These are phyloP conservation scores for Sinopyrophorus schimmeli DNA, from an alignment of 2,888 invertebrate species.

Conservation along the genomic window DNA sequence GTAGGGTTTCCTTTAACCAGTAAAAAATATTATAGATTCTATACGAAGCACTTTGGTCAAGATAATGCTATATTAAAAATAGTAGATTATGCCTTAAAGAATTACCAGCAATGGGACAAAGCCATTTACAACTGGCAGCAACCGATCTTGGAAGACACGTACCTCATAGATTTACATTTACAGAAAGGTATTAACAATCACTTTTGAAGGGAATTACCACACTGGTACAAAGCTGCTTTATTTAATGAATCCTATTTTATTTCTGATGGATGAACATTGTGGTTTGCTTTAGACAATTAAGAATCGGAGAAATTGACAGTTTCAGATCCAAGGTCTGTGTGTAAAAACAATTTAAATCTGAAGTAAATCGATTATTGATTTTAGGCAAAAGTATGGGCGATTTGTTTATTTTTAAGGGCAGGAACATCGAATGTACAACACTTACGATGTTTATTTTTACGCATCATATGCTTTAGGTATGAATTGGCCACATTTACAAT, in stretches of 20 bases:
- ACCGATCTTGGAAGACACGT: conserved; percentile 78
- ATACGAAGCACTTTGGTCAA: conserved; percentile 80
- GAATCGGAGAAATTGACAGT: conserved; percentile 61
- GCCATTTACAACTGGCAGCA: conserved; percentile 86
- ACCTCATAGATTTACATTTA: conserved; percentile 43
- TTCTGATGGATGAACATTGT: conserved; percentile 88
- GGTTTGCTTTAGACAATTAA: conserved; percentile 72
- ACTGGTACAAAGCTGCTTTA: conserved; percentile 94
- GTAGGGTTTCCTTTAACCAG: conserved; percentile 75
- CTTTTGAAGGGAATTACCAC: conserved; percentile 68
- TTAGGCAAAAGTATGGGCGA: conserved; percentile 75
- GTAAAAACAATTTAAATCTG: neutral
- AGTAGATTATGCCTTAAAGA: conserved; percentile 75
- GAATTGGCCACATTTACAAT: conserved; percentile 91
- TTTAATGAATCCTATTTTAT: conserved; percentile 95
- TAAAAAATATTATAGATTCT: conserved; percentile 73
- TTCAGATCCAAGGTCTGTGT: conserved; percentile 69
- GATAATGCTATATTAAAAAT: conserved; percentile 74
- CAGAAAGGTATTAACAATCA: neutral
- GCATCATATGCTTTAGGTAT: conserved; percentile 88
- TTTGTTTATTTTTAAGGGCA: conserved; percentile 95
- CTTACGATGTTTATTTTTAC: conserved; percentile 96
- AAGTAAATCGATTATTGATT: neutral
- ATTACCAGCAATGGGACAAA: conserved; percentile 79
- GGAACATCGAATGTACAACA: conserved; percentile 96